Evolutionary conservation across 2,797 vertebrate genomes (phyloP).

Genomic region (Phoxinus dragarum): DNA sequence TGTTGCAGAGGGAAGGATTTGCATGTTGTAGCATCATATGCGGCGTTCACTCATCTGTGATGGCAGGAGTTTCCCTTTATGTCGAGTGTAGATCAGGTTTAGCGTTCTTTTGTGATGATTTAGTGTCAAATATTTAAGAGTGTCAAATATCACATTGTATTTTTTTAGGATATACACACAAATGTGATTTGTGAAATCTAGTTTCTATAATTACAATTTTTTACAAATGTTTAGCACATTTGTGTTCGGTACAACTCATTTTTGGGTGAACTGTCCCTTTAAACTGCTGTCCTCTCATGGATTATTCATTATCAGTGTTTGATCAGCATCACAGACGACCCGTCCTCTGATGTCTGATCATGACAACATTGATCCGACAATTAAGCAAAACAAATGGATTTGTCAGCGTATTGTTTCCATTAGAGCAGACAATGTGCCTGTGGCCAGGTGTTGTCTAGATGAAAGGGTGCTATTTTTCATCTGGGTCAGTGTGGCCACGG

Average conservation of each 20-base stretch:
- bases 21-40: conserved; percentile 41
- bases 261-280: neutral
- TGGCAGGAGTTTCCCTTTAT: conserved; percentile 19
- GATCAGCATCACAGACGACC: neutral
- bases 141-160: neutral
- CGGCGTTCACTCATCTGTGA: neutral
- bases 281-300: neutral
- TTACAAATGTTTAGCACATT: neutral
- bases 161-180: neutral
- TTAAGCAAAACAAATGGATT: conserved; percentile 22
- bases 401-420: neutral
- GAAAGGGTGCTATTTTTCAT: conserved; percentile 52
- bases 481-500: conserved; percentile 47
- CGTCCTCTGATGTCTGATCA: conserved; percentile 18
- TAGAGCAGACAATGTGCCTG: conserved; percentile 30
- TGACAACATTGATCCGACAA: conserved; percentile 27
- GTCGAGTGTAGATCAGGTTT: neutral
- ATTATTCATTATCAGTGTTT: conserved; percentile 17
- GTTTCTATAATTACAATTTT: neutral
- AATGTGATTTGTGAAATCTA: neutral
- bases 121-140: neutral
- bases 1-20: conserved; percentile 42
- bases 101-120: neutral
- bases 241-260: neutral
- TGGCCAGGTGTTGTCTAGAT: conserved; percentile 50